These are phyloP conservation scores for Helicorthomorpha holstii DNA, from an alignment of 1,140 invertebrate genomes.

Conservation along the genomic window DNA sequence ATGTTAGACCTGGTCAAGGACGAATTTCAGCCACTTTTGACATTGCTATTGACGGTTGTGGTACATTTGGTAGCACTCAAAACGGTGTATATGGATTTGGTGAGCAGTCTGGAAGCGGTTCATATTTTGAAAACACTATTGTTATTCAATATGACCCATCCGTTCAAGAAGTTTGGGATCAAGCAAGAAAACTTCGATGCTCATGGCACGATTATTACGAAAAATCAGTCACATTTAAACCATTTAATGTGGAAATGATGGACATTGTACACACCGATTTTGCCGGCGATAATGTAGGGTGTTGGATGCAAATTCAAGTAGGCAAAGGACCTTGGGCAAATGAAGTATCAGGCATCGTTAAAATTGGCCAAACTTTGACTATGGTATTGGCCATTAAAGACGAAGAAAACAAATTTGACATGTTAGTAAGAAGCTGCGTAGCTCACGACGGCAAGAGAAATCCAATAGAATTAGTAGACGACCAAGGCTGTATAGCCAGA, in stretches of 20 bases:
- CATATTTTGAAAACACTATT: slow-evolving; percentile 87
- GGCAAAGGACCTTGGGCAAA: slow-evolving; percentile 91
- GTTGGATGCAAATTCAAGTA: slow-evolving; percentile 50
- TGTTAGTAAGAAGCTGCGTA: slow-evolving; percentile 84
- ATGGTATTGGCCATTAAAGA: slow-evolving; percentile 93
- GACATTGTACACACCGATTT: slow-evolving; percentile 85
- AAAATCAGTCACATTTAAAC: slow-evolving; percentile 83
- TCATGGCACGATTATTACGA: slow-evolving; percentile 94
- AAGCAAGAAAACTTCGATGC: slow-evolving; percentile 74
- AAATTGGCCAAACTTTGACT: slow-evolving; percentile 92
- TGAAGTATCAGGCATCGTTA: slow-evolving; percentile 82
- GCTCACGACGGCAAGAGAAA: slow-evolving; percentile 85
- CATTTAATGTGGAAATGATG: slow-evolving; percentile 88
- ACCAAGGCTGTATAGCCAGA: slow-evolving; percentile 74
- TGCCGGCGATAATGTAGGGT: slow-evolving; percentile 85
- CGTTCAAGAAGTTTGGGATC: slow-evolving; percentile 92
- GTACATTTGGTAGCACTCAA: slow-evolving; percentile 75
- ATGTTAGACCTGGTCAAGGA: slow-evolving; percentile 70
- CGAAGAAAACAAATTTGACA: slow-evolving; percentile 88
- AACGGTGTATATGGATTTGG: slow-evolving; percentile 53
- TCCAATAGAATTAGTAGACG: slow-evolving; percentile 85
- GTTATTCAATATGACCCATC: slow-evolving; percentile 87
- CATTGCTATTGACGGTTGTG: slow-evolving; percentile 75
- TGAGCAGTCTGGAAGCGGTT: slow-evolving; percentile 67
- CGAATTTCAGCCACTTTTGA: slow-evolving; percentile 73